These are phyloP conservation scores for Sitobion miscanthi DNA, from an alignment of 1,140 invertebrate species.

Conservation along the genomic window DNA sequence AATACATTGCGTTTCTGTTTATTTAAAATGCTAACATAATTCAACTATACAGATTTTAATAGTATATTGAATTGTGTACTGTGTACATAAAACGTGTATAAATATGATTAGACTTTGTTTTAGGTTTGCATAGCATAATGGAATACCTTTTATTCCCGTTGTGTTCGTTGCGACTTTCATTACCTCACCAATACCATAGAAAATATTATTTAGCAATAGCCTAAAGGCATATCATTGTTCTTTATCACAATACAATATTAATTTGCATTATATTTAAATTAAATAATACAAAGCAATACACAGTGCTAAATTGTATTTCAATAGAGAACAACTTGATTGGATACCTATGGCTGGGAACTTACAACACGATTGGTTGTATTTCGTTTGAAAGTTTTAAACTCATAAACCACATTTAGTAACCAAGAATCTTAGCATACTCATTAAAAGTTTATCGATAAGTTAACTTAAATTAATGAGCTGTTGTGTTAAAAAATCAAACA, in stretches of 20 bases:
- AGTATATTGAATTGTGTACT: neutral
- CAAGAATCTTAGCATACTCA: neutral
- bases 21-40: neutral
- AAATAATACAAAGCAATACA: neutral
- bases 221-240: conserved; percentile 1
- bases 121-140: neutral
- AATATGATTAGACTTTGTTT: conserved; percentile 13
- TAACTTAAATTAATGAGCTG: conserved; percentile 4
- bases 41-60: neutral
- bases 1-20: neutral
- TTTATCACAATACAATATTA: conserved; percentile 2
- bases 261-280: conserved; percentile 11
- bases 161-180: conserved; percentile 7
- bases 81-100: conserved; percentile 10
- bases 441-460: conserved; percentile 13
- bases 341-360: neutral
- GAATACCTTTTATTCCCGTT: conserved; percentile 14
- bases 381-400: neutral
- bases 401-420: neutral
- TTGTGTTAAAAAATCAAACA: neutral
- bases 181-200: neutral
- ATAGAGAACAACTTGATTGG: neutral
- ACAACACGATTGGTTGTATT: neutral
- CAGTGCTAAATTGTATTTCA: neutral
- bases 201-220: conserved; percentile 13